Percentiles rank a stretch among this genome's conserved stretches.
phyloP scores from a whole-genome alignment of 2,888 invertebrate genomes.

The Drosophila percnosoma region DNA sequence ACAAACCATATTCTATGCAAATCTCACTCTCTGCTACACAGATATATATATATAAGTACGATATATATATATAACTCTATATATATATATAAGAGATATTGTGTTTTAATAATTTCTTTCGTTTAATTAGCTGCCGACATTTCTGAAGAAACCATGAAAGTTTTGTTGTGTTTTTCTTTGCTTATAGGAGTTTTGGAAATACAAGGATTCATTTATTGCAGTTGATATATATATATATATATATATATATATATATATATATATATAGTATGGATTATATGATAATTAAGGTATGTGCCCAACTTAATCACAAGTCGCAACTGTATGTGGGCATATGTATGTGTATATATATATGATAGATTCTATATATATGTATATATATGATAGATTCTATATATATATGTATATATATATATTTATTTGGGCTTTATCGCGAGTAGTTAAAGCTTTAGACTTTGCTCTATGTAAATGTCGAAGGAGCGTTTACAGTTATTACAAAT shows the following conservation, averaged over 20 bases:
- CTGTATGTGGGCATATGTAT: constrained; percentile 4
- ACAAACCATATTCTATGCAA: neutral
- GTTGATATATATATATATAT: constrained; percentile 2
- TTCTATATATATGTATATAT: too few species aligned
- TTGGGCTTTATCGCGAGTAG: constrained; percentile 25
- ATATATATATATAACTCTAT: constrained; percentile 2
- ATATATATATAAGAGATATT: constrained; percentile 37
- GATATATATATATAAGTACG: constrained; percentile 15
- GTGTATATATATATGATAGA: neutral
- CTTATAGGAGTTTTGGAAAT: constrained; percentile 37
- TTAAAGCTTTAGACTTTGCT: constrained; percentile 68
- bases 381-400: constrained; percentile 4
- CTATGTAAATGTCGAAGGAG: constrained; percentile 41
- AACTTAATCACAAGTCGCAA: constrained; percentile 43
- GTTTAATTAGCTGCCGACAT: constrained; percentile 62
- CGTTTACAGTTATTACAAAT: constrained; percentile 47
- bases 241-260: constrained; percentile 11
- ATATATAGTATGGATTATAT: constrained; percentile 20
- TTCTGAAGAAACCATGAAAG: constrained; percentile 76
- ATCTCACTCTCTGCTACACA: constrained; percentile 40
- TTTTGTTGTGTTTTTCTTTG: constrained; percentile 31
- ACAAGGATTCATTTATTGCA: constrained; percentile 45
- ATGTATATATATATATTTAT: constrained; percentile 16
- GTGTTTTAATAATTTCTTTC: constrained; percentile 24
- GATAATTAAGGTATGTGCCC: constrained; percentile 28